Conservation (phyloP, 37 sponge, comb jelly and placozoan genomes). For the Diacarnus erythraeanus region DNA sequence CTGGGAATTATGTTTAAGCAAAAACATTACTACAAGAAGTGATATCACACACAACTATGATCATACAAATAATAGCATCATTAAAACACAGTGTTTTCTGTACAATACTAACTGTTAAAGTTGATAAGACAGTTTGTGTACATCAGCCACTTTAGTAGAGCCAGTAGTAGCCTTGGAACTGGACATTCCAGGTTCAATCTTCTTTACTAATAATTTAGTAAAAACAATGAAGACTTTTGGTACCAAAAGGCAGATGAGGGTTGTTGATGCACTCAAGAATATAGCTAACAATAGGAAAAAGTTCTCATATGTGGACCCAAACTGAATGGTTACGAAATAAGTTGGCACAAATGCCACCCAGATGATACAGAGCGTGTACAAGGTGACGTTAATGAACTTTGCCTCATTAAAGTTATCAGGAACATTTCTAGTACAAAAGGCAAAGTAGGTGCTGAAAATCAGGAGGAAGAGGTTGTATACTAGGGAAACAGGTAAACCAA, state of each 20-base stretch:
- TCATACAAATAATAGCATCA: no score
- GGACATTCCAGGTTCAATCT: no score
- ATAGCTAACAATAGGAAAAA: conserved; percentile 47
- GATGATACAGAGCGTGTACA: conserved; percentile 34
- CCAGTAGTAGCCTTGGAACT: no score
- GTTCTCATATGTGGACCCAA: conserved; percentile 17
- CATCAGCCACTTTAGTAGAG: no score
- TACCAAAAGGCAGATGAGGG: conserved; percentile 39
- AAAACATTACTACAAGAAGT: no score
- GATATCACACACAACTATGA: no score
- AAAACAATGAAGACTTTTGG: no score
- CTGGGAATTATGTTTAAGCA: no score
- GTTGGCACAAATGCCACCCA: conserved; percentile 67
- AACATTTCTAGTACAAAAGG: conserved; percentile 45
- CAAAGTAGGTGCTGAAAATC: conserved; percentile 49
- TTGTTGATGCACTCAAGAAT: conserved; percentile 50
- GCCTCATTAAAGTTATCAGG: conserved; percentile 74
- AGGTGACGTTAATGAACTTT: conserved; percentile 46
- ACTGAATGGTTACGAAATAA: conserved; percentile 25
- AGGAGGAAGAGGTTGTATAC: conserved; percentile 55
- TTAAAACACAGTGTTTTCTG: no score
- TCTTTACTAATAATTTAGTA: no score
- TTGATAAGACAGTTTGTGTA: no score
- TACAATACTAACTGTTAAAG: no score
- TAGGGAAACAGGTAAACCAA: conserved; percentile 14